Evolutionary conservation across 1,140 invertebrate genomes (phyloP).

Genomic region (Drosophila tristis): DNA sequence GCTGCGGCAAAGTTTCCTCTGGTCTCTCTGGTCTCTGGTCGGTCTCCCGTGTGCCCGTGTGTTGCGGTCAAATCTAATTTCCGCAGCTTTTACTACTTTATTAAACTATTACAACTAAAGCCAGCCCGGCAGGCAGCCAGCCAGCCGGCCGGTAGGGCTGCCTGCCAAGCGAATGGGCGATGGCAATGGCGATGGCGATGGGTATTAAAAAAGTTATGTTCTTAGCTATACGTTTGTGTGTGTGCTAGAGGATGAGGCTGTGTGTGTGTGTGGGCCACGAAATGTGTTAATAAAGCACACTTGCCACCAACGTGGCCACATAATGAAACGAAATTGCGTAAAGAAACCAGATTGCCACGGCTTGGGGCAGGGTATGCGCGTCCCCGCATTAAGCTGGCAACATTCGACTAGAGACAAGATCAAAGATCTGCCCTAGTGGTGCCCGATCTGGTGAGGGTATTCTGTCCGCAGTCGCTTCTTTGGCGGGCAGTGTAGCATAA

Average conservation of each 20-base stretch:
- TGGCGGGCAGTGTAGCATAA: slow-evolving; percentile 36
- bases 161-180: slow-evolving; percentile 8
- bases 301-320: slow-evolving; percentile 78
- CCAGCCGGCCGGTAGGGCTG: slow-evolving; percentile 3
- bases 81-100: slow-evolving; percentile 83
- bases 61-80: slow-evolving; percentile 81
- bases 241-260: neutral
- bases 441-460: slow-evolving; percentile 11
- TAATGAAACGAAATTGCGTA: slow-evolving; percentile 75
- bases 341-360: slow-evolving; percentile 49
- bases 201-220: slow-evolving; percentile 80
- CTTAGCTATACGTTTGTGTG: slow-evolving; percentile 18
- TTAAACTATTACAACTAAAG: slow-evolving; percentile 82
- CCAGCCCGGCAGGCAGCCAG: slow-evolving; percentile 26
- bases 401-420: slow-evolving; percentile 1
- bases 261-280: slow-evolving; percentile 32
- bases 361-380: slow-evolving; percentile 5
- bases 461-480: slow-evolving; percentile 3
- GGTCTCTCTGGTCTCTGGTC: slow-evolving; percentile 3
- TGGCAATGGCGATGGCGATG: slow-evolving; percentile 53
- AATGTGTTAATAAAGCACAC: slow-evolving; percentile 84
- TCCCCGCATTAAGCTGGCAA: neutral
- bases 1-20: neutral
- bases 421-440: neutral
- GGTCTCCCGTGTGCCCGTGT: slow-evolving; percentile 54